These are phyloP conservation scores for Eleutherodactylus coqui DNA, from an alignment of 2,797 vertebrate species.

Conservation along the genomic window DNA sequence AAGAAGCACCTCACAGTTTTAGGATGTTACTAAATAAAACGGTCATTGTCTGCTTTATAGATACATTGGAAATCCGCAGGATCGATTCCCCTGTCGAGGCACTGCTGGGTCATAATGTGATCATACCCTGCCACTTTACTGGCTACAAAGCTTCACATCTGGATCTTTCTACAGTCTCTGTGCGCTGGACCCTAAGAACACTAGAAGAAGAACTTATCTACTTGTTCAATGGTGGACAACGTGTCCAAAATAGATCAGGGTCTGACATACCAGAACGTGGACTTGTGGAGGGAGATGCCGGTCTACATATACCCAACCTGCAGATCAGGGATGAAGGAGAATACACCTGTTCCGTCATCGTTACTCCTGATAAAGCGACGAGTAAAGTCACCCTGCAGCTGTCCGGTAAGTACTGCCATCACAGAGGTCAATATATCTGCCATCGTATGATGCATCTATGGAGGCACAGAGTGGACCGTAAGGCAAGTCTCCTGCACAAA, in stretches of 20 bases:
- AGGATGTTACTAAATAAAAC: no score
- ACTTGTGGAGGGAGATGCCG: not conserved
- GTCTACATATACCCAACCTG: not conserved
- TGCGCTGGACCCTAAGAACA: not conserved
- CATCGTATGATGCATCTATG: no score
- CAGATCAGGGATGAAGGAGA: slow-evolving; percentile 58
- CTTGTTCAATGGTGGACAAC: not conserved
- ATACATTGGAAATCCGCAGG: not conserved
- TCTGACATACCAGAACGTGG: not conserved
- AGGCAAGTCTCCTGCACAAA: no score
- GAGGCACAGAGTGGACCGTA: no score
- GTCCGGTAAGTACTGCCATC: slow-evolving; percentile 29
- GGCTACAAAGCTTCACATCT: not conserved
- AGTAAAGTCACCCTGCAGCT: slow-evolving; percentile 25
- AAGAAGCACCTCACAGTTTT: no score
- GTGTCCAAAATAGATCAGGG: not conserved
- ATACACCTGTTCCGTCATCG: slow-evolving; percentile 11
- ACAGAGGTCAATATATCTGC: no score
- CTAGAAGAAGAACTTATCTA: not conserved
- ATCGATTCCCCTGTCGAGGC: not conserved
- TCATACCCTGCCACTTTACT: not conserved
- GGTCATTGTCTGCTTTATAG: not conserved
- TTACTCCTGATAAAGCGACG: slow-evolving; percentile 24
- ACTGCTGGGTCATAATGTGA: not conserved
- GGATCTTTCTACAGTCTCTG: not conserved